Base-by-base conservation (phyloP, 2,888 invertebrate genomes). In the Gryllus longicercus region DNA sequence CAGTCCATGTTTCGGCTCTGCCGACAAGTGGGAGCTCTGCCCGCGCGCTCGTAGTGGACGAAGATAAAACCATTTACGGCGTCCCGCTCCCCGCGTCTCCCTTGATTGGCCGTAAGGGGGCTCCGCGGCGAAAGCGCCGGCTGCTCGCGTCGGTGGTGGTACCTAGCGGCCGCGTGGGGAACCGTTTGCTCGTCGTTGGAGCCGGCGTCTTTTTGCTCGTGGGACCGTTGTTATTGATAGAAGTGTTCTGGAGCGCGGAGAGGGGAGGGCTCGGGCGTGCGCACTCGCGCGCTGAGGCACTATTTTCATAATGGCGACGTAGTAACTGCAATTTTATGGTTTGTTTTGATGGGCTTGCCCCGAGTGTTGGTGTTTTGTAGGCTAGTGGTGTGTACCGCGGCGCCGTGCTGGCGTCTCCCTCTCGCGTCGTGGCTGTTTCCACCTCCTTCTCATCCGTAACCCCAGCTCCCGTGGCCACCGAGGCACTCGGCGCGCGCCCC, bases 291-390 rank as follows among this genome's bases (percentile, higher is more conserved):
- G 63, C 63, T 63, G 63, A 63, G 63, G 63, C 63, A n/a, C 79
- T 79, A 79, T 80, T 81, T 82, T 80, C 81, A 82, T 82, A 82
- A 83, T 83, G 83, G 83, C 83, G 83, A 79, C 82, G 76, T 50
- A 50, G 79, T 81, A 81, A 81, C 80, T 82, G 81, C 81, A 81
- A 82, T 81, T 83, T 83, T 83, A 83, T 83, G 83, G 82, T 83
- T 83, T 83, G 83, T 83, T 83, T 82, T 83, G 82, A 82, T 82
- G 81, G 63, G 63, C 63, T 63, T 14, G 63, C 63, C 63, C 63
- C 16, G 63, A 18, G 63, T 63, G 63, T 63, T 63, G 63, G 63
- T 63, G 63, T 63, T 63, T 63, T 63, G 63, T 63, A 63, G 63
- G 63, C 25, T 74, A 75, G 25, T 16, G 49, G 51, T 51, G 51